Percentiles rank a stretch among this genome's conserved stretches.
phyloP scores from a whole-genome alignment of 2,797 vertebrate genomes.

The Toxotes lorentzi region DNA sequence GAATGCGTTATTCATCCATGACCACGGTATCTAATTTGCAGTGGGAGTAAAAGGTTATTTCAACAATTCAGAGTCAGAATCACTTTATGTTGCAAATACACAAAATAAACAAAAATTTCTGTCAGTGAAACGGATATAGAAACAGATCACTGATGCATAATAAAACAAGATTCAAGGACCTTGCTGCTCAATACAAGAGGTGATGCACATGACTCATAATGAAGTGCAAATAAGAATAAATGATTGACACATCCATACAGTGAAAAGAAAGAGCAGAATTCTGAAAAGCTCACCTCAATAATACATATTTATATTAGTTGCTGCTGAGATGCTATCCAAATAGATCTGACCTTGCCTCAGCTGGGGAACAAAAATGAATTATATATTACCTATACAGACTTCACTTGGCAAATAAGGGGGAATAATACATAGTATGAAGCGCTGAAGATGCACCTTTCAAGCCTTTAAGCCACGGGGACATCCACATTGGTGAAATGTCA shows the following conservation, averaged over 20 bases:
- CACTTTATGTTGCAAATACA: slow-evolving; percentile 12
- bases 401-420: slow-evolving; percentile 76
- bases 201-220: slow-evolving; percentile 18
- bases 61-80: slow-evolving; percentile 36
- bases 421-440: slow-evolving; percentile 80
- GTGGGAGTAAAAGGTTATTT: slow-evolving; percentile 29
- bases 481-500: slow-evolving; percentile 83
- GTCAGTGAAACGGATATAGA: neutral
- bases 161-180: slow-evolving; percentile 31
- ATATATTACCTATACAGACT: slow-evolving; percentile 80
- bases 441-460: slow-evolving; percentile 80
- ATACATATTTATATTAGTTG: slow-evolving; percentile 78
- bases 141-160: slow-evolving; percentile 14
- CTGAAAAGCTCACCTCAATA: slow-evolving; percentile 56
- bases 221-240: slow-evolving; percentile 27
- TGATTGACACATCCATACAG: slow-evolving; percentile 69
- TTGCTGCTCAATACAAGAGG: slow-evolving; percentile 3
- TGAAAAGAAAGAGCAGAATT: slow-evolving; percentile 36
- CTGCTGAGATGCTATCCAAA: slow-evolving; percentile 72
- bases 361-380: slow-evolving; percentile 79
- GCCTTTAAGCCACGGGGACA: slow-evolving; percentile 75
- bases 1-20: slow-evolving; percentile 40
- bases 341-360: slow-evolving; percentile 73
- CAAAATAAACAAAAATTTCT: neutral
- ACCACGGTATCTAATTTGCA: slow-evolving; percentile 50